Evolutionary conservation across 1,140 invertebrate species (phyloP), one percentile per base, ranked within the genome.

Genomic region (Drosophila nigrodunni): DNA sequence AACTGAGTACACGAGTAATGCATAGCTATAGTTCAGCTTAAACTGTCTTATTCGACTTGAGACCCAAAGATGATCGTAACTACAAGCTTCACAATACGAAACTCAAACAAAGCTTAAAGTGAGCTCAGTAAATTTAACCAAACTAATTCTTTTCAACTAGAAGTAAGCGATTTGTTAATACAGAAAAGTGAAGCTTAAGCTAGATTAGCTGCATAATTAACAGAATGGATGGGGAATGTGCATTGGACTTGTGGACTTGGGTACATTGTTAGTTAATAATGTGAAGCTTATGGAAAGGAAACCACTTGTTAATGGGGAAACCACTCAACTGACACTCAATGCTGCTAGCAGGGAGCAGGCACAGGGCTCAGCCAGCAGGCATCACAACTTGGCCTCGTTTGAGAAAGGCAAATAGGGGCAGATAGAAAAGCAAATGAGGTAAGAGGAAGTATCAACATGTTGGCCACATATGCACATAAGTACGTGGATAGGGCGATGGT

Each of bases 301-400:
- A 44, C 41, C 65, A 55, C 71, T 61, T 50, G 47, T 69, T 65
- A 55, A 61, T 69, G 65, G 57, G 13, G 49, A 41, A 69, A 18
- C 67, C 72, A 50, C 72, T 74, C 58, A 35, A 62, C 50, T 49
- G 58, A 50, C 59, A 61, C 47, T 70, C 68, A 11, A 52, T 55
- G 37, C 34, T 37, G 49, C 49, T 37, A 18, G 11, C 18, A 39
- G 46, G 39, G 70, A 9, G 43, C 49, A 46, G 34, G 46, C 71
- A 30, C 3, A 5, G 25, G 25, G 2, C 4, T 3, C 2, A 25
- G 25, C 2, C 25, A 25, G 25, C 25, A 25, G 25, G 25, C 25
- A 25, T 1, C 25, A 18, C 77, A 83, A 72, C 85, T 88, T 88
- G 82, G 82, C 83, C 83, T 76, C 85, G 80, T 83, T 87, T 11